Percentiles rank a stretch among this genome's conserved stretches.
Evolutionary conservation across 1,140 invertebrate genomes (phyloP).

Genomic region (Ladona fulva): DNA sequence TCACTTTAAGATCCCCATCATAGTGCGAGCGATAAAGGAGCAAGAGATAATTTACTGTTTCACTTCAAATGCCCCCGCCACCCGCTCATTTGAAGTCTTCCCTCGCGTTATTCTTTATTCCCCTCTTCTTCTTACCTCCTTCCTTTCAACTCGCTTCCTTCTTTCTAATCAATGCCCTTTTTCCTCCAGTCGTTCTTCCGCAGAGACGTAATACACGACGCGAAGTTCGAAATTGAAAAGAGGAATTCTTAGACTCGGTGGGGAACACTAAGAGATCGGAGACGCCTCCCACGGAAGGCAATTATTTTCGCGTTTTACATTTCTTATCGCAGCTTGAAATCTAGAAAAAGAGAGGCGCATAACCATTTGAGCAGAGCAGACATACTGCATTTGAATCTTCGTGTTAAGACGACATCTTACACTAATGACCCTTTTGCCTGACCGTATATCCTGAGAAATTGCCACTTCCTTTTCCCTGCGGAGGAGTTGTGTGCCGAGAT

Average conservation of each 20-base stretch:
- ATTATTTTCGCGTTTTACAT: background rate
- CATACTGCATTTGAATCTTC: background rate
- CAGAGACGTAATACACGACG: background rate
- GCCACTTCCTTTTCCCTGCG: background rate
- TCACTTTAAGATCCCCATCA: no score
- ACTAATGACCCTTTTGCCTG: background rate
- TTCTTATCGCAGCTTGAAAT: background rate
- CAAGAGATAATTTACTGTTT: no score
- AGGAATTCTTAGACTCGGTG: background rate
- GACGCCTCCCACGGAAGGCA: background rate
- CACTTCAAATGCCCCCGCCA: no score
- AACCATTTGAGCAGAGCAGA: background rate
- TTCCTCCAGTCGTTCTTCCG: background rate
- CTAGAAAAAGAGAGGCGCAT: background rate
- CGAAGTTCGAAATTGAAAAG: background rate
- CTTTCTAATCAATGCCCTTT: background rate
- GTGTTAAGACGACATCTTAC: background rate
- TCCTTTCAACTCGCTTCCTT: background rate
- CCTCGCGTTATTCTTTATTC: no score
- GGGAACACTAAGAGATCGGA: background rate
- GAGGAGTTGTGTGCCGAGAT: background rate
- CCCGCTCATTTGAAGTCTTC: no score
- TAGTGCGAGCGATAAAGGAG: no score
- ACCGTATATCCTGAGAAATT: slow-evolving; percentile 1
- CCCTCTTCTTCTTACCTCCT: background rate